Evolutionary conservation across 2,797 vertebrate genomes (phyloP).

Genomic region (Moxostoma hubbsi): DNA sequence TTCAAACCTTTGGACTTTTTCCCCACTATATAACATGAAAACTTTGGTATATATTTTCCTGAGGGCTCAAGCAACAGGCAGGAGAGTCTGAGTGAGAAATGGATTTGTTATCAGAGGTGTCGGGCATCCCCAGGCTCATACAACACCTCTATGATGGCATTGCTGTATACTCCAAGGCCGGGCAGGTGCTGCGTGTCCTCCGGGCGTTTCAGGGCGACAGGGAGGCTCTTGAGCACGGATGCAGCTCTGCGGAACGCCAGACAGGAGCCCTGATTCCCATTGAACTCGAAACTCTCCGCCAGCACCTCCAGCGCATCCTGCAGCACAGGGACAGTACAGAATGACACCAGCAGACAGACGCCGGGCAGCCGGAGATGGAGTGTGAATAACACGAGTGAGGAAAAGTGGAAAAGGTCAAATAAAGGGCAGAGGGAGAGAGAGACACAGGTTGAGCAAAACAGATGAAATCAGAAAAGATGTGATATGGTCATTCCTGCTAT

Average conservation of each 20-base stretch:
- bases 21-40: too few species aligned
- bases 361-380: background rate
- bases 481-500: too few species aligned
- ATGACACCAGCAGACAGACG: constrained; percentile 10
- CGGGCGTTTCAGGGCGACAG: constrained; percentile 75
- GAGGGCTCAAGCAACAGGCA: background rate
- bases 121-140: background rate
- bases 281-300: constrained; percentile 87
- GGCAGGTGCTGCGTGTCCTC: constrained; percentile 80
- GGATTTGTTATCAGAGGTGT: too few species aligned
- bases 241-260: constrained; percentile 85
- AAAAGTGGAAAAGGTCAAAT: background rate
- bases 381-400: constrained; percentile 2
- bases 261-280: constrained; percentile 75
- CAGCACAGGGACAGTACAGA: background rate
- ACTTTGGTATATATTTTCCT: too few species aligned
- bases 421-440: constrained; percentile 6
- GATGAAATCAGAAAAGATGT: too few species aligned
- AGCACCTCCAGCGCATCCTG: constrained; percentile 81
- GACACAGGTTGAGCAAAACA: background rate
- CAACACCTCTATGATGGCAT: constrained; percentile 85
- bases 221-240: constrained; percentile 90
- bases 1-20: too few species aligned
- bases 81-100: background rate
- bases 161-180: constrained; percentile 80